A percentile compares a stretch with the other conserved stretches of the same genome.
Conservation (phyloP, 2,797 vertebrate species). For the Enteromius thamalakanensis region DNA sequence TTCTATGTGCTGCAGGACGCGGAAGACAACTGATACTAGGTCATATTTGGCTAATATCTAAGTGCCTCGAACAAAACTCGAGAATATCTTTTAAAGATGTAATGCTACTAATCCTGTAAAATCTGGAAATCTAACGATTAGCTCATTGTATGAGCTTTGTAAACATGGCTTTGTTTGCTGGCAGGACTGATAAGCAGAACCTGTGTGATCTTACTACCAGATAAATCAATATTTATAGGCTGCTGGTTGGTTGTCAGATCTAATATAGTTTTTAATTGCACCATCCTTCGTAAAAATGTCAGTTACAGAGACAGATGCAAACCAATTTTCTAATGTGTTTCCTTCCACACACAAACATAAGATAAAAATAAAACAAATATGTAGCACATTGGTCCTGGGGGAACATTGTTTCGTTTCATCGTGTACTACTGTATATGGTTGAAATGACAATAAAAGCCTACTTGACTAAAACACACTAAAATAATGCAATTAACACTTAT, state of each 20-base stretch:
- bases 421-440: too few relatives aligned
- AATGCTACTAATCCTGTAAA: background rate
- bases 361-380: too few relatives aligned
- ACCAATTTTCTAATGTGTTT: background rate
- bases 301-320: background rate
- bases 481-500: background rate
- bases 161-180: slow-evolving; percentile 1
- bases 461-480: background rate
- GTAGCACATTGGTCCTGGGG: too few relatives aligned
- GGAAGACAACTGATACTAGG: background rate
- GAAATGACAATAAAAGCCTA: too few relatives aligned
- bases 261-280: background rate
- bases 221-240: slow-evolving; percentile 1
- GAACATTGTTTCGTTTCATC: too few relatives aligned
- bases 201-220: background rate
- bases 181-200: background rate
- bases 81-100: background rate
- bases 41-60: background rate
- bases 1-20: background rate
- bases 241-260: background rate
- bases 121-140: background rate
- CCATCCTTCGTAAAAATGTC: background rate
- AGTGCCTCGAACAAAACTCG: background rate
- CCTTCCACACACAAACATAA: background rate
- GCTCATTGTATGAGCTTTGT: background rate